These are phyloP conservation scores for Otolemur garnettii DNA, from an alignment of 2,113 vertebrate genomes.

Conservation along the genomic window DNA sequence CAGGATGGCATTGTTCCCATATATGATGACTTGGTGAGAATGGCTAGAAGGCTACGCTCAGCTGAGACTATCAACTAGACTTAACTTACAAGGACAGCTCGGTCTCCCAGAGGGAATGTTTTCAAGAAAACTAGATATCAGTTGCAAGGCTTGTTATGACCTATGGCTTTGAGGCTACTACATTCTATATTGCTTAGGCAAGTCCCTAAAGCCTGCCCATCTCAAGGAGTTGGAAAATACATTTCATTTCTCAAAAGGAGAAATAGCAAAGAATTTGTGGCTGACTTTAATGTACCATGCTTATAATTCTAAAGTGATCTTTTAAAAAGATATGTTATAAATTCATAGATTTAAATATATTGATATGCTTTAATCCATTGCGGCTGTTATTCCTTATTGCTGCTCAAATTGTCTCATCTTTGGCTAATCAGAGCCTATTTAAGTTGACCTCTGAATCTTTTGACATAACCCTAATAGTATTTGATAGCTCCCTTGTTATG, in stretches of 20 bases:
- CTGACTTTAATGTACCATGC: background rate
- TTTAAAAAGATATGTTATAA: background rate
- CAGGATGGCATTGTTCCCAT: background rate
- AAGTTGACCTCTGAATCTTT: constrained; percentile 24
- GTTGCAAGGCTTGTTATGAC: background rate
- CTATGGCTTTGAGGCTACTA: background rate
- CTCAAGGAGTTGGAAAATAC: background rate
- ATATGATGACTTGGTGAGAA: background rate
- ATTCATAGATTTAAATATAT: background rate
- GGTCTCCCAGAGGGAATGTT: background rate
- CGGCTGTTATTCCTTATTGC: constrained; percentile 9
- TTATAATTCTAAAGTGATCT: background rate
- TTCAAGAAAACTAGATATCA: background rate
- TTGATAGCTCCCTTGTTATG: background rate
- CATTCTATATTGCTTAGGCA: background rate
- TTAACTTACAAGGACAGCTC: background rate
- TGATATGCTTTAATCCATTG: background rate
- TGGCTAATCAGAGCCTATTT: background rate
- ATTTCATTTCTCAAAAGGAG: constrained; percentile 24
- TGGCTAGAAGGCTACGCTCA: background rate
- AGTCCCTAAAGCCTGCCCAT: background rate
- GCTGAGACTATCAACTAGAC: background rate
- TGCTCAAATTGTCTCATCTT: background rate
- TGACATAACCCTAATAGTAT: background rate
- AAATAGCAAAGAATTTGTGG: constrained; percentile 25